phyloP scores from a whole-genome alignment of 2,797 vertebrate species.

The Pseudochromis fuscus region DNA sequence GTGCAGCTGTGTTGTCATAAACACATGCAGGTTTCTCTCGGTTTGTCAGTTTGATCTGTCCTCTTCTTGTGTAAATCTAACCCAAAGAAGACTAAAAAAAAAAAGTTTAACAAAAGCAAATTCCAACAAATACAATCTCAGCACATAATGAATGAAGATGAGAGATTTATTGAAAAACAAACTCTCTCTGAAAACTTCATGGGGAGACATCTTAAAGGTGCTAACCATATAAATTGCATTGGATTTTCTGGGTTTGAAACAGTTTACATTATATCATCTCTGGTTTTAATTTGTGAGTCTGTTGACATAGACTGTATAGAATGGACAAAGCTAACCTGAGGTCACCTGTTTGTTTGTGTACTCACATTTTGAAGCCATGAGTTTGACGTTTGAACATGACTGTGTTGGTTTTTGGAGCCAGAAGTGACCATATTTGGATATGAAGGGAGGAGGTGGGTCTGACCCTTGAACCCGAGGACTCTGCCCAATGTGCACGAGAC shows the following conservation, averaged over 20 bases:
- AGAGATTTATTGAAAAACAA: neutral
- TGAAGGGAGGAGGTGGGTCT: too few species aligned
- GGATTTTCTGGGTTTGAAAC: too few species aligned
- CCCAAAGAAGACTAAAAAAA: neutral
- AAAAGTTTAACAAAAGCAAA: neutral
- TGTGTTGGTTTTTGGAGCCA: too few species aligned
- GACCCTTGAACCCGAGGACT: too few species aligned
- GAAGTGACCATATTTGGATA: too few species aligned
- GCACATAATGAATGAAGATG: neutral
- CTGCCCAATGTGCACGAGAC: too few species aligned
- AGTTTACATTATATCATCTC: too few species aligned
- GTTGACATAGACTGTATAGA: too few species aligned
- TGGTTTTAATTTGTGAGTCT: neutral
- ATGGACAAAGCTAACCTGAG: too few species aligned
- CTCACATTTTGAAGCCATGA: too few species aligned
- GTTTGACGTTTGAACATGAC: too few species aligned
- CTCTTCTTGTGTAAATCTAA: constrained; percentile 1
- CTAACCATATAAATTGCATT: neutral
- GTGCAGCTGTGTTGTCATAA: constrained; percentile 62
- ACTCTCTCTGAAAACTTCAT: neutral
- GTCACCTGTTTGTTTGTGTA: too few species aligned
- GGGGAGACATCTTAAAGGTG: neutral
- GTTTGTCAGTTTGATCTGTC: neutral
- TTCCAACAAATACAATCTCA: neutral
- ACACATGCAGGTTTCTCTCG: constrained; percentile 24